phyloP scores from a whole-genome alignment of 1,140 invertebrate genomes.

The Drosophila murphyi region DNA sequence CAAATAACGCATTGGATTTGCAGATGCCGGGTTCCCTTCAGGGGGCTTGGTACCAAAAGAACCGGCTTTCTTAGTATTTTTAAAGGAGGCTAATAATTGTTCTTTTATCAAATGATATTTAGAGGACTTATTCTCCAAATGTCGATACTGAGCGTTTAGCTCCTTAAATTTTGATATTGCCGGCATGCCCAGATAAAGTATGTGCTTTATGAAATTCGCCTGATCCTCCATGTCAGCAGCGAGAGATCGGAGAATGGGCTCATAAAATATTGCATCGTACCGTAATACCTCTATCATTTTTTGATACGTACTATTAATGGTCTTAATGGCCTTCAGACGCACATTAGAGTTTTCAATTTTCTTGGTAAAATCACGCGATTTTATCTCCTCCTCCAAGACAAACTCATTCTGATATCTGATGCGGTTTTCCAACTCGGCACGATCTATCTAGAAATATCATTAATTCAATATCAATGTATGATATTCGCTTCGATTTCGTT shows the following conservation, averaged over 20 bases:
- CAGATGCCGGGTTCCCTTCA: slow-evolving; percentile 13
- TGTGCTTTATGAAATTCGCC: slow-evolving; percentile 75
- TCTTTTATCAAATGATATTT: slow-evolving; percentile 56
- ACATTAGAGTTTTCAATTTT: slow-evolving; percentile 80
- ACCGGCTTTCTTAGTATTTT: slow-evolving; percentile 2
- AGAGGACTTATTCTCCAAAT: slow-evolving; percentile 44
- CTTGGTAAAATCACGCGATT: slow-evolving; percentile 56
- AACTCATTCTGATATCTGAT: slow-evolving; percentile 78
- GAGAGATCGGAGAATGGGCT: slow-evolving; percentile 76
- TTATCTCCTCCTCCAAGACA: slow-evolving; percentile 64
- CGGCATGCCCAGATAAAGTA: slow-evolving; percentile 72
- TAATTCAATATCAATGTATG: too few species aligned
- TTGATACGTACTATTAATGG: slow-evolving; percentile 72
- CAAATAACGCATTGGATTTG: slow-evolving; percentile 54
- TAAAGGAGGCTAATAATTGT: slow-evolving; percentile 40
- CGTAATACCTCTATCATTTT: slow-evolving; percentile 71
- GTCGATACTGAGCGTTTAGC: slow-evolving; percentile 56
- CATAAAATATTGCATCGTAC: slow-evolving; percentile 77
- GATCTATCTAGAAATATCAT: slow-evolving; percentile 29
- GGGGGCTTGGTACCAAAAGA: slow-evolving; percentile 9
- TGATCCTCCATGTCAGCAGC: slow-evolving; percentile 76
- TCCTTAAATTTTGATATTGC: slow-evolving; percentile 70
- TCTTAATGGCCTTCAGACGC: slow-evolving; percentile 73
- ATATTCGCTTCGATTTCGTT: neutral
- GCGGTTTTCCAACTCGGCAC: slow-evolving; percentile 65